Evolutionary conservation across 2,113 vertebrate species (phyloP).

Genomic region (Urocitellus parryii): DNA sequence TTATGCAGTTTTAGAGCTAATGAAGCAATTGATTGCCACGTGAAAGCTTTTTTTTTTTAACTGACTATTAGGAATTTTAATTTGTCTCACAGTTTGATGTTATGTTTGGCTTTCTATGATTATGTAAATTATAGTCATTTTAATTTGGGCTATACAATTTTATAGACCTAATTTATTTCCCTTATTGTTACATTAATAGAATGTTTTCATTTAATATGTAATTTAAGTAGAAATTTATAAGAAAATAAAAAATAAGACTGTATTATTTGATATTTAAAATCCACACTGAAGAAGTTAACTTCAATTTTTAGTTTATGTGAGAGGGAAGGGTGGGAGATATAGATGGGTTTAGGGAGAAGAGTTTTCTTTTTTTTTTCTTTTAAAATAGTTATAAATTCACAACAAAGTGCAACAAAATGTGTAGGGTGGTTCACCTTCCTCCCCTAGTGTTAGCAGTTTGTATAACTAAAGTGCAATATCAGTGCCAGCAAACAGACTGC

Average conservation of each 20-base stretch:
- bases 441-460: neutral
- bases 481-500: neutral
- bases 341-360: neutral
- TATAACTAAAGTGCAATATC: neutral
- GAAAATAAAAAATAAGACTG: conserved; percentile 18
- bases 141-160: conserved; percentile 56
- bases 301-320: conserved; percentile 7
- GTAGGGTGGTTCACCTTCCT: neutral
- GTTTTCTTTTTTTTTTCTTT: neutral
- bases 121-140: conserved; percentile 65
- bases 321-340: neutral
- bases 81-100: conserved; percentile 59
- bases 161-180: conserved; percentile 56
- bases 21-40: conserved; percentile 48
- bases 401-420: neutral
- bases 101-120: conserved; percentile 46
- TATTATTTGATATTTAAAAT: neutral
- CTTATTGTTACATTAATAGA: conserved; percentile 50
- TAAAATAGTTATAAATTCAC: conserved; percentile 22
- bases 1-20: conserved; percentile 3
- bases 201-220: conserved; percentile 56
- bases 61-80: conserved; percentile 53
- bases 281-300: conserved; percentile 1
- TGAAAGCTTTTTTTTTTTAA: neutral
- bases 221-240: conserved; percentile 51